Evolutionary conservation across 1,140 invertebrate genomes (phyloP).

Genomic region (Nebria ingens): DNA sequence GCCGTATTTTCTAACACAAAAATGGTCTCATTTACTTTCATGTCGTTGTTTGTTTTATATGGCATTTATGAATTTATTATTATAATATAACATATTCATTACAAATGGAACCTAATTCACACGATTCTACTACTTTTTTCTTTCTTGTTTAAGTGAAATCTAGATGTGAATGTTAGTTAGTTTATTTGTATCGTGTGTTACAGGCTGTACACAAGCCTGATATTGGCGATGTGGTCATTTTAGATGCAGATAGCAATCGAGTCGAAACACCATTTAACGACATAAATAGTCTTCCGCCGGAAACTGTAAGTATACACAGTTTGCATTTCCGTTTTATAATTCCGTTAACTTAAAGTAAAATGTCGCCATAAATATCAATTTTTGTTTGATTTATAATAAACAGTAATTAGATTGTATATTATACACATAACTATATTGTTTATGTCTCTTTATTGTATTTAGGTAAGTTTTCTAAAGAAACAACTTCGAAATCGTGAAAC

Average conservation of each 20-base stretch:
- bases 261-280: constrained; percentile 83
- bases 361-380: not conserved
- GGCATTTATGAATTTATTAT: not conserved
- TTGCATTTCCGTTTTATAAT: not conserved
- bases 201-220: constrained; percentile 61
- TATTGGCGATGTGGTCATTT: constrained; percentile 82
- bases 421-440: too few relatives aligned
- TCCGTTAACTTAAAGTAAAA: not conserved
- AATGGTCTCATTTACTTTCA: too few relatives aligned
- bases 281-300: constrained; percentile 69
- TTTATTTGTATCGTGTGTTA: constrained; percentile 27
- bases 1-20: too few relatives aligned
- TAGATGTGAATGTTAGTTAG: too few relatives aligned
- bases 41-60: too few relatives aligned
- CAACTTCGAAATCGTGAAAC: constrained; percentile 57
- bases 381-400: not conserved
- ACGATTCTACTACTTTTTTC: not conserved
- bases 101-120: not conserved
- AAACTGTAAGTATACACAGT: constrained; percentile 52
- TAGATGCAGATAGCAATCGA: constrained; percentile 81
- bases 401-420: too few relatives aligned
- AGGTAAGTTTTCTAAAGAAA: constrained; percentile 57
- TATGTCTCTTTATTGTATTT: too few relatives aligned
- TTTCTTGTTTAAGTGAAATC: not conserved
- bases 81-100: not conserved